Evolutionary conservation across 2,113 vertebrate species (phyloP).

Genomic region (Silurus asotus): DNA sequence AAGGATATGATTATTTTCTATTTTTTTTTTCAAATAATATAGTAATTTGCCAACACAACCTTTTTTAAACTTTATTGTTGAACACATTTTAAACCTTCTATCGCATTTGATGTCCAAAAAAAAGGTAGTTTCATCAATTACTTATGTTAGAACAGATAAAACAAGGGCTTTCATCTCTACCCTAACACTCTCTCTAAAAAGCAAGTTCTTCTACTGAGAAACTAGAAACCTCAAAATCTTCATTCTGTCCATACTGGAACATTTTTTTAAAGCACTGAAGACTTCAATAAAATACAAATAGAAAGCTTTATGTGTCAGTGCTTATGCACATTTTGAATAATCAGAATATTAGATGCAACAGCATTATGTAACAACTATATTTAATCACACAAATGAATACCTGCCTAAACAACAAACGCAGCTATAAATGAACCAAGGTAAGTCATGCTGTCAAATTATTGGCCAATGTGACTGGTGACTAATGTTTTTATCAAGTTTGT

Average conservation of each 20-base stretch:
- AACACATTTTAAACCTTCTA: neutral
- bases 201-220: neutral
- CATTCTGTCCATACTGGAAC: neutral
- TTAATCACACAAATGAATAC: too few species aligned
- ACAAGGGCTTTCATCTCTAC: neutral
- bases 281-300: neutral
- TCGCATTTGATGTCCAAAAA: neutral
- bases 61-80: neutral
- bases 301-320: neutral
- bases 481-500: too few species aligned
- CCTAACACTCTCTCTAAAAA: neutral
- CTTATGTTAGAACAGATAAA: neutral
- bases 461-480: too few species aligned
- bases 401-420: too few species aligned
- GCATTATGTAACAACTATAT: neutral
- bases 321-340: neutral
- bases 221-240: neutral
- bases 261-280: neutral
- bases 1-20: neutral
- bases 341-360: neutral
- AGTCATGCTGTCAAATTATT: too few species aligned
- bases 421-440: too few species aligned
- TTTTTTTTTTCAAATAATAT: neutral
- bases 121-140: neutral
- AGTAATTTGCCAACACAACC: neutral